Conservation (phyloP, 2,113 vertebrate genomes). For the Phasianus colchicus region DNA sequence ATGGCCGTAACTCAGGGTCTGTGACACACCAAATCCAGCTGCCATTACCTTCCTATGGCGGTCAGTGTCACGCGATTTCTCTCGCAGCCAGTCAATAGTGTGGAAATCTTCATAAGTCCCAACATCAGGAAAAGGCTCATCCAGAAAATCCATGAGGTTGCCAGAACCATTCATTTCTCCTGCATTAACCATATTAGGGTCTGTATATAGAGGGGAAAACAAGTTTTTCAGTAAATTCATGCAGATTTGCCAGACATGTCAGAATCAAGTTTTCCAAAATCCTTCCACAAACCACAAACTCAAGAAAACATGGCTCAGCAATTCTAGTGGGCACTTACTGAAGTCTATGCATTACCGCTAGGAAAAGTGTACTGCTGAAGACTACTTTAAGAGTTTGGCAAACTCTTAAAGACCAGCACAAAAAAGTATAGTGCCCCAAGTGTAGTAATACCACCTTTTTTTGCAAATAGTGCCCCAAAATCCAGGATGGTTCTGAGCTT, state of each 20-base stretch:
- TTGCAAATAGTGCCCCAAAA: neutral
- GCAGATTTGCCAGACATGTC: neutral
- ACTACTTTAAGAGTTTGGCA: neutral
- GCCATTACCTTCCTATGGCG: slow-evolving; percentile 90
- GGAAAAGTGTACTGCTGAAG: neutral
- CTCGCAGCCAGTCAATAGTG: slow-evolving; percentile 97
- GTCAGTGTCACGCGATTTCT: slow-evolving; percentile 96
- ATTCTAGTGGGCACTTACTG: neutral
- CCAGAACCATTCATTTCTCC: slow-evolving; percentile 91
- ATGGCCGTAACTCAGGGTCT: neutral
- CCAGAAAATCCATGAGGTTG: slow-evolving; percentile 97
- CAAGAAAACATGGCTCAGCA: neutral
- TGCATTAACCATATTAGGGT: slow-evolving; percentile 85
- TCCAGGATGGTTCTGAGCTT: neutral
- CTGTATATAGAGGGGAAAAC: slow-evolving; percentile 49
- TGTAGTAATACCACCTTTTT: neutral
- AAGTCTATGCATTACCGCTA: neutral
- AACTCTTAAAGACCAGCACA: neutral
- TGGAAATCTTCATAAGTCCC: slow-evolving; percentile 97
- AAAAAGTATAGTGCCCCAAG: neutral
- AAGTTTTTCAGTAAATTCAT: neutral
- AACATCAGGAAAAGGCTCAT: slow-evolving; percentile 95
- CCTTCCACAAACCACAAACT: neutral
- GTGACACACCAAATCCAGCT: fast-evolving
- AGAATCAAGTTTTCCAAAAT: neutral